Conservation (phyloP, 2,113 vertebrate genomes). For the Thymallus thymallus region DNA sequence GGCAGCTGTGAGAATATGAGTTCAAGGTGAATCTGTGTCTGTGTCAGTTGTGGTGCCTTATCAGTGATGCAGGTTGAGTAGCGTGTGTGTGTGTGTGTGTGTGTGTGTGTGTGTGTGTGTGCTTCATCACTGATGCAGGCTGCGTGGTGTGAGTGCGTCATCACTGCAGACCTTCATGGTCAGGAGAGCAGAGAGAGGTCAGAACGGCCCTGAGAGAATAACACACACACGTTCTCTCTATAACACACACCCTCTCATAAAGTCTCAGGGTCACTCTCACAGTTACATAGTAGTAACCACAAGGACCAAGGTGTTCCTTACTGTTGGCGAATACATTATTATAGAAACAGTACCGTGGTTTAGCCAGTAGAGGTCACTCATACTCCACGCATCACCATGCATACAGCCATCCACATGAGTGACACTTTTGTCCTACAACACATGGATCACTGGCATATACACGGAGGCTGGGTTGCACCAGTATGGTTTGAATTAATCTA, state of each 20-base stretch:
- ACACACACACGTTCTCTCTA: slow-evolving; percentile 8
- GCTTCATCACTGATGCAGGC: slow-evolving; percentile 32
- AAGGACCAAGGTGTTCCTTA: neutral
- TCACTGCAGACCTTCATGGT: slow-evolving; percentile 69
- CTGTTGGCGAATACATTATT: neutral
- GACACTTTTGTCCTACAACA: neutral
- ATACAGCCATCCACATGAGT: neutral
- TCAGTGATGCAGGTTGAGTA: slow-evolving; percentile 67
- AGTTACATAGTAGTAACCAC: slow-evolving; percentile 29
- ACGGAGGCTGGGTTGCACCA: too few relatives aligned
- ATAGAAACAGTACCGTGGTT: slow-evolving; percentile 42
- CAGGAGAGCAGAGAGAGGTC: slow-evolving; percentile 70
- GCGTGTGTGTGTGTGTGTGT: slow-evolving; percentile 6
- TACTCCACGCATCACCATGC: slow-evolving; percentile 53
- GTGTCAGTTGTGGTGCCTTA: slow-evolving; percentile 62
- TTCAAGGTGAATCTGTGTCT: slow-evolving; percentile 69
- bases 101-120: slow-evolving; percentile 15
- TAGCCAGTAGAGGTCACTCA: slow-evolving; percentile 73
- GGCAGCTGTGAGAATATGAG: slow-evolving; percentile 59
- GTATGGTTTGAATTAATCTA: too few relatives aligned
- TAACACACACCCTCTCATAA: neutral
- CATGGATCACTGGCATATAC: neutral
- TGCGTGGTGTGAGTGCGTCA: slow-evolving; percentile 61
- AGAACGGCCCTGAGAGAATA: slow-evolving; percentile 64
- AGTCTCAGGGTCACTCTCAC: slow-evolving; percentile 7